These are phyloP conservation scores for Tanypteryx hageni DNA, from an alignment of 2,888 invertebrate species.

Conservation along the genomic window DNA sequence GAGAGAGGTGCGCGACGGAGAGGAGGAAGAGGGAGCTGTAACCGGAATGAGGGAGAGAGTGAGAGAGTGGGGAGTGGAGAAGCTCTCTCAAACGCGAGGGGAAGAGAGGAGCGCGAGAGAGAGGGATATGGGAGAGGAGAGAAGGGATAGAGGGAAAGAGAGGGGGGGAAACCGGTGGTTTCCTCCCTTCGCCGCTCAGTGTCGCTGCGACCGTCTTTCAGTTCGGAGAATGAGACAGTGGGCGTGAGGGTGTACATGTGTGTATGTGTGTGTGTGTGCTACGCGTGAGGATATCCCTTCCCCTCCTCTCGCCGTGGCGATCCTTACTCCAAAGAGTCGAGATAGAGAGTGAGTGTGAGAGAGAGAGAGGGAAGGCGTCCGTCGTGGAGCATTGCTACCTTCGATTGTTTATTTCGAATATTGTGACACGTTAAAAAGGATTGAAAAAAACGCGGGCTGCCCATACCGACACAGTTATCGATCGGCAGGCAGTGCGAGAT, in stretches of 20 bases:
- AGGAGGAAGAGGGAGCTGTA: not conserved
- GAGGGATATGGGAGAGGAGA: not conserved
- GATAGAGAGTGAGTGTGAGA: slow-evolving; percentile 1
- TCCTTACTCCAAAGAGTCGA: not conserved
- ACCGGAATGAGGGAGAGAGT: not conserved
- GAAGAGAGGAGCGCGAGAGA: not conserved
- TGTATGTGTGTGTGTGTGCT: slow-evolving; percentile 54
- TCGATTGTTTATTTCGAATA: no score
- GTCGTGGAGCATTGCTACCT: no score
- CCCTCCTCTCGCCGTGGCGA: not conserved
- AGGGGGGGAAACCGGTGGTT: slow-evolving; percentile 11
- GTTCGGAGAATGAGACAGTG: slow-evolving; percentile 61
- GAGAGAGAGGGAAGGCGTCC: not conserved
- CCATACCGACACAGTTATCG: not conserved
- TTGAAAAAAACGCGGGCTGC: not conserved
- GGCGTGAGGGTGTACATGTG: slow-evolving; percentile 53
- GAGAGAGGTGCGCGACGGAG: not conserved
- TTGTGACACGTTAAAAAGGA: no score
- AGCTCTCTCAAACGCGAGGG: not conserved
- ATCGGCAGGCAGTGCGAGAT: not conserved
- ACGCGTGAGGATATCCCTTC: slow-evolving; percentile 32
- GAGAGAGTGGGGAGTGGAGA: slow-evolving; percentile 12
- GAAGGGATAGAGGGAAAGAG: not conserved
- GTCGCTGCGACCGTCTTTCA: slow-evolving; percentile 63
- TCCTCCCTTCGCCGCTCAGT: slow-evolving; percentile 52